Conservation (phyloP, 2,113 vertebrate species). For the Canis aureus region DNA sequence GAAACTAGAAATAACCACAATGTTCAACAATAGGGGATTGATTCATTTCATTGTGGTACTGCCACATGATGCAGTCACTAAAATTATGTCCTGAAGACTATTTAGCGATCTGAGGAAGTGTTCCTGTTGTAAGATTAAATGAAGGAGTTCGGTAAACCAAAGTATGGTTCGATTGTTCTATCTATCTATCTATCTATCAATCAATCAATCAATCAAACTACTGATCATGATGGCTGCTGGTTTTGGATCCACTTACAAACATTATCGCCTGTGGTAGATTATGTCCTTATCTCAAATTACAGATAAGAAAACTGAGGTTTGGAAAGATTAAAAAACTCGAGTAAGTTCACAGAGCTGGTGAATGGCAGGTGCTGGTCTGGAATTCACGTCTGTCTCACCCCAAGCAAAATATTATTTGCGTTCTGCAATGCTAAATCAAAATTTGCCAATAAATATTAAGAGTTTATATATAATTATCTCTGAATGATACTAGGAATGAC, state of each 20-base stretch:
- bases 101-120: not conserved
- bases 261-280: not conserved
- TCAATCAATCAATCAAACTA: not conserved
- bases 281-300: not conserved
- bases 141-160: not conserved
- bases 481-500: constrained; percentile 22
- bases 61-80: not conserved
- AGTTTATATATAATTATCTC: not conserved
- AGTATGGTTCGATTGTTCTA: not conserved
- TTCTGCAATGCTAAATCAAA: constrained; percentile 20
- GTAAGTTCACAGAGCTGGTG: not conserved
- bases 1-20: not conserved
- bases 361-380: not conserved
- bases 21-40: not conserved
- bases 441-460: constrained; percentile 32
- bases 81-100: not conserved
- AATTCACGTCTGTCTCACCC: not conserved
- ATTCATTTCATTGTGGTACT: not conserved
- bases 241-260: constrained; percentile 19
- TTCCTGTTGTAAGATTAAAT: not conserved
- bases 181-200: no score
- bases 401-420: constrained; percentile 38
- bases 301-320: not conserved
- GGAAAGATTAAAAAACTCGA: constrained; percentile 16
- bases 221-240: not conserved